These are phyloP conservation scores for Octomys mimax DNA, from an alignment of 2,797 vertebrate genomes.

Conservation along the genomic window DNA sequence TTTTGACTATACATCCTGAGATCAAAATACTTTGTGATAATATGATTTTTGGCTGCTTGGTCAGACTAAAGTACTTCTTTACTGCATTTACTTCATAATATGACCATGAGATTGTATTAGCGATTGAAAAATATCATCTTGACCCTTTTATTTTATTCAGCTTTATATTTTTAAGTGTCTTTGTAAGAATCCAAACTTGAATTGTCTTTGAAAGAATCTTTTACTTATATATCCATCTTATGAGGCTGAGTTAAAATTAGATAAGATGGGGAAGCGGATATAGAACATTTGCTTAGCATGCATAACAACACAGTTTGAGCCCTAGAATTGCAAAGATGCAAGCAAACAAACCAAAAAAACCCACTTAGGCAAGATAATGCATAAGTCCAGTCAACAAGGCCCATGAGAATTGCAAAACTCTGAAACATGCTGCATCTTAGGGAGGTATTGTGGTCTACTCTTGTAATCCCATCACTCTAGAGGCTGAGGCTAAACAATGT, in stretches of 20 bases:
- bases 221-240: not conserved
- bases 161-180: not conserved
- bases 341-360: not conserved
- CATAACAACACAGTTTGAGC: not conserved
- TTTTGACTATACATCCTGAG: not conserved
- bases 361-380: not conserved
- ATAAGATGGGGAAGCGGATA: not conserved
- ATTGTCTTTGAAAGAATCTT: not conserved
- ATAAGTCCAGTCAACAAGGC: not conserved
- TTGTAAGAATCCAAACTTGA: not conserved
- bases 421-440: not conserved
- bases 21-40: not conserved
- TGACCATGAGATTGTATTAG: not conserved
- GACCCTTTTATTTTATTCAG: not conserved
- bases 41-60: not conserved
- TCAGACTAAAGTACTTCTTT: not conserved
- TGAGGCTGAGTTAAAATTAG: not conserved
- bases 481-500: not conserved
- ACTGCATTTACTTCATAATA: not conserved
- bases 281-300: not conserved
- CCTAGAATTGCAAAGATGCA: not conserved
- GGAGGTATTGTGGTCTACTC: not conserved
- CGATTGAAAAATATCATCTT: not conserved
- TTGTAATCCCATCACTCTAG: not conserved
- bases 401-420: not conserved